Percentiles rank a stretch among this genome's conserved stretches.
Evolutionary conservation across 2,888 invertebrate genomes (phyloP).

Genomic region (Sclerodermus sp.): DNA sequence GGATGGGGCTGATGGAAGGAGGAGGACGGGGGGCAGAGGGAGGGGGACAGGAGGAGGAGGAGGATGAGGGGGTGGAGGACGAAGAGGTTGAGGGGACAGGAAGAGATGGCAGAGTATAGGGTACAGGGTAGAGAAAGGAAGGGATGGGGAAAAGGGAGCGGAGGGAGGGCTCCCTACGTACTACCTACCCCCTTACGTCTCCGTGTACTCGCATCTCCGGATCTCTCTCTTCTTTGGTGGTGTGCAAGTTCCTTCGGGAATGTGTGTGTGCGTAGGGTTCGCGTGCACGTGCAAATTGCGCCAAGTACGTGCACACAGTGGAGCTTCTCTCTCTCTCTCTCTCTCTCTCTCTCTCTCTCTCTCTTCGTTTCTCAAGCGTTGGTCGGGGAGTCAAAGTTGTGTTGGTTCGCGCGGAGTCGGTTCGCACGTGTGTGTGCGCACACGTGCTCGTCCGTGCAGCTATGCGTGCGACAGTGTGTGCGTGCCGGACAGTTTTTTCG

Average conservation of each 20-base stretch:
- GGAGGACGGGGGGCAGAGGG: slow-evolving; percentile 14
- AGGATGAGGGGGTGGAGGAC: slow-evolving; percentile 14
- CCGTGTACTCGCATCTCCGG: not conserved
- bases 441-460: not conserved
- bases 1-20: slow-evolving; percentile 23
- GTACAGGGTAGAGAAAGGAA: no score
- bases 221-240: slow-evolving; percentile 4
- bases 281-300: not conserved
- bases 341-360: no score
- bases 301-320: not conserved
- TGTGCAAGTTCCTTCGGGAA: slow-evolving; percentile 11
- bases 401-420: slow-evolving; percentile 1
- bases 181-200: slow-evolving; percentile 3
- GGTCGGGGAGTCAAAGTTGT: not conserved
- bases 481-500: not conserved
- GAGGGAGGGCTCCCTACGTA: slow-evolving; percentile 30
- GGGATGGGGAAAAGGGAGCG: slow-evolving; percentile 18
- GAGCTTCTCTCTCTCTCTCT: slow-evolving; percentile 15
- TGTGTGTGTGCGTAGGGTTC: not conserved
- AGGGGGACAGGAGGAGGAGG: slow-evolving; percentile 21
- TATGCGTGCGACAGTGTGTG: not conserved
- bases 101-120: slow-evolving; percentile 17
- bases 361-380: slow-evolving; percentile 5
- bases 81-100: slow-evolving; percentile 15
- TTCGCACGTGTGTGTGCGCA: not conserved